A percentile compares a stretch with the other conserved stretches of the same genome.
These are phyloP conservation scores for Taeniopygia guttata DNA, from an alignment of 2,797 vertebrate species.

Conservation along the genomic window DNA sequence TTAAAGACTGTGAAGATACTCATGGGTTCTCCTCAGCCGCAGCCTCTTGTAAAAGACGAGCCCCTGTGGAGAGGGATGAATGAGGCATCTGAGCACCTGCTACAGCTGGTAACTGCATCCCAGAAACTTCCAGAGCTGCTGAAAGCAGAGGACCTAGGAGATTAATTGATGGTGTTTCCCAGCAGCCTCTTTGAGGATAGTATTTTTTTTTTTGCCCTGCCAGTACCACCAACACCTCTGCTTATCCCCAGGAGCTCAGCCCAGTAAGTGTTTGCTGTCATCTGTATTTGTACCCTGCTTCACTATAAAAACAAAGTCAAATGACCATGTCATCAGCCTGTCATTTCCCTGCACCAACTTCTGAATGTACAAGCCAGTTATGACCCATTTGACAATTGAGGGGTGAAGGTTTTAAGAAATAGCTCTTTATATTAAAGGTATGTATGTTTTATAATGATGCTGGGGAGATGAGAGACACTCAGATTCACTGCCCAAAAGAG, in stretches of 20 bases:
- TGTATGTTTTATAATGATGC: rapidly evolving
- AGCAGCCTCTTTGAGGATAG: background rate
- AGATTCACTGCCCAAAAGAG: background rate
- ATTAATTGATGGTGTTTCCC: background rate
- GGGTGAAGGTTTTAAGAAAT: background rate
- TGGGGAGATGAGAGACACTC: background rate
- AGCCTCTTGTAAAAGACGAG: background rate
- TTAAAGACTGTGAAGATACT: background rate
- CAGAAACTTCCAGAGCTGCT: background rate
- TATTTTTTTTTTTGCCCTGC: background rate
- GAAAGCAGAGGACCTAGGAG: background rate
- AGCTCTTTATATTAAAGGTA: background rate
- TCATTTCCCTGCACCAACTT: background rate
- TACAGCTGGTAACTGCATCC: background rate
- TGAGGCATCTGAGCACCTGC: background rate
- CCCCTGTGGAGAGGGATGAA: background rate
- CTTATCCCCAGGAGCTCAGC: background rate
- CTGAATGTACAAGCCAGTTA: background rate
- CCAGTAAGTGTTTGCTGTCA: background rate
- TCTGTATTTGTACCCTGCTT: background rate
- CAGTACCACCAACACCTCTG: background rate
- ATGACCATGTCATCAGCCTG: background rate
- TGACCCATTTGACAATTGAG: background rate
- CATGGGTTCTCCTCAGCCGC: background rate
- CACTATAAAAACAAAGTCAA: background rate